Evolutionary conservation across 2,113 vertebrate species (phyloP).

Genomic region (Oxyruncus cristatus): DNA sequence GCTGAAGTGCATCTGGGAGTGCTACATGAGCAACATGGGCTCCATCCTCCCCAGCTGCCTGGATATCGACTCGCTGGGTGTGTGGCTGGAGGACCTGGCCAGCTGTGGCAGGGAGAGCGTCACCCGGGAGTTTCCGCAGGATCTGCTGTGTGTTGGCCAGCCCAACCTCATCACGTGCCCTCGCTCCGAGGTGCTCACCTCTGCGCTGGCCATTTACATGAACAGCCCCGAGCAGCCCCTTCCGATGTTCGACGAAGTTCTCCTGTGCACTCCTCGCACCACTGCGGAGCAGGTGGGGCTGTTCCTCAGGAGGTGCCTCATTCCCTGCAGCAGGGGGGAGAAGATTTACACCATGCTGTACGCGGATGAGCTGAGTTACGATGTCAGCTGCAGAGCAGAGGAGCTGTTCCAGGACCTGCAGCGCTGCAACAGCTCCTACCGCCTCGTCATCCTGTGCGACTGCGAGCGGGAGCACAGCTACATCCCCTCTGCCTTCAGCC

Average conservation of each 20-base stretch:
- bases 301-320: conserved; percentile 87
- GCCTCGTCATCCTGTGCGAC: conserved; percentile 85
- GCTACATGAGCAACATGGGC: conserved; percentile 76
- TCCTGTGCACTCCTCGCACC: conserved; percentile 85
- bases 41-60: conserved; percentile 78
- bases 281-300: conserved; percentile 86
- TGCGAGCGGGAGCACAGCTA: conserved; percentile 85
- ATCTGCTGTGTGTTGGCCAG: conserved; percentile 71
- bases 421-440: conserved; percentile 73
- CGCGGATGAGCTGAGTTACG: conserved; percentile 87
- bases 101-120: neutral
- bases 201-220: conserved; percentile 91
- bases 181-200: conserved; percentile 79
- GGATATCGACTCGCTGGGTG: conserved; percentile 81
- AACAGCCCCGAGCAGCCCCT: conserved; percentile 74
- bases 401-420: conserved; percentile 81
- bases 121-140: conserved; percentile 74
- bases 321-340: conserved; percentile 47
- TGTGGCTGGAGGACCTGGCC: conserved; percentile 77
- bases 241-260: conserved; percentile 89
- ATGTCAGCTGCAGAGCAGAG: conserved; percentile 84
- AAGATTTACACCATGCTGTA: conserved; percentile 88
- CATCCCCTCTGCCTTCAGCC: conserved; percentile 90
- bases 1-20: conserved; percentile 79
- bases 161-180: conserved; percentile 89